A percentile compares a stretch with the other conserved stretches of the same genome.
Evolutionary conservation across 2,797 vertebrate genomes (phyloP).

Genomic region (Halcyon leucocephala): DNA sequence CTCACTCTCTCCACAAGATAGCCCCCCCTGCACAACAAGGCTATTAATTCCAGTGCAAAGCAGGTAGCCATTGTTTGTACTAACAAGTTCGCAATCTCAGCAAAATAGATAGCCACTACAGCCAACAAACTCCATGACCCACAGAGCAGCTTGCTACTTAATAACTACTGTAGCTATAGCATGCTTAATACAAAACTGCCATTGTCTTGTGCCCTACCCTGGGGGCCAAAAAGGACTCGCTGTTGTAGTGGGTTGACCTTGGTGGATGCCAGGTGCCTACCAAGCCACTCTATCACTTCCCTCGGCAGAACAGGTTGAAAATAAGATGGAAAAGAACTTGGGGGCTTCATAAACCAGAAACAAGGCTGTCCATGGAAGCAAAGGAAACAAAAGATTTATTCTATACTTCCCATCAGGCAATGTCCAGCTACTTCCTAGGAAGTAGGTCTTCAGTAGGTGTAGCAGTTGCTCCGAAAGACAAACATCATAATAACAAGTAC

Average conservation of each 20-base stretch:
- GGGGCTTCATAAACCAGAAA: background rate
- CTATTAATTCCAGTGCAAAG: background rate
- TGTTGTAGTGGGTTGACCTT: background rate
- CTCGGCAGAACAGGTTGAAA: background rate
- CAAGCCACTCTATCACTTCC: background rate
- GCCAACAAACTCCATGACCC: background rate
- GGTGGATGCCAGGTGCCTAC: background rate
- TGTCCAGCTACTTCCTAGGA: background rate
- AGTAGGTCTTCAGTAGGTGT: background rate
- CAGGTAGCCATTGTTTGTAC: background rate
- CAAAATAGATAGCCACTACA: background rate
- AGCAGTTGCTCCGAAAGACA: background rate
- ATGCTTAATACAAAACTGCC: background rate
- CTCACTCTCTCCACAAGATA: background rate
- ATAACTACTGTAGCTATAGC: background rate
- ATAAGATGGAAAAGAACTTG: background rate
- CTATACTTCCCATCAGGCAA: background rate
- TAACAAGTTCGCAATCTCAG: background rate
- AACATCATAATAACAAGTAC: rapidly evolving
- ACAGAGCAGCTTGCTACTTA: background rate
- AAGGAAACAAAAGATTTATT: background rate
- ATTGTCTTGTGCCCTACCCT: rapidly evolving
- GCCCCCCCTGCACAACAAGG: background rate
- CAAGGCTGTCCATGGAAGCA: rapidly evolving
- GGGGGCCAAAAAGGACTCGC: background rate